Base-by-base conservation (phyloP, 2,888 invertebrate species). In the Agapetus fuscipes region DNA sequence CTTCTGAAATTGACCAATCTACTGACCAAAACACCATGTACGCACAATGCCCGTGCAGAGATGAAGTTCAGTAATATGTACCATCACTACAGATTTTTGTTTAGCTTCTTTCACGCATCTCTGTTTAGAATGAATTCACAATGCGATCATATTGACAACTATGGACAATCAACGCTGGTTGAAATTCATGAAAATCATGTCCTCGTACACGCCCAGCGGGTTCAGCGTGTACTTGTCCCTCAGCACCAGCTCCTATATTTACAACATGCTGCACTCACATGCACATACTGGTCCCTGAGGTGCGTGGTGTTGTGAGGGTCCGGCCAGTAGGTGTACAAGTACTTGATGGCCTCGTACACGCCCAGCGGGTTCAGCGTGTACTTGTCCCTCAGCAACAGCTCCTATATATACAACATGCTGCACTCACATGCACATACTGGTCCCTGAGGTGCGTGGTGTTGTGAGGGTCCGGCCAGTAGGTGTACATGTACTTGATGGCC, bases 301-400 rank as follows among this genome's bases (percentile, higher is more conserved):
- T 83, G 78, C 9, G 84, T 83, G n/a, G 71, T 73, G 56, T 93
- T 91, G 49, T 74, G 74, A 3, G 89, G 88, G 63, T 91, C 91
- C 0, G 94, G 93, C 77, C 91, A 93, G 58, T 87, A 91, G 0
- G 93, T 94, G 61, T 95, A 95, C 83, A 91, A 90, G 55, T 91
- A 93, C 42, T 85, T 83, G 37, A 95, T 82, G 1, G 95, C 94
- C 54, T 90, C 83, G 54, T 81, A 89, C 14, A 90, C 83, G 0
- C 93, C 94, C 52, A 83, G 78, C 0, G 85, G 83, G 69, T 95
- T 95, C 43, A 93, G 61, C 0, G 95, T 93, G 58, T 94, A 95
- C 64, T 95, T 95, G 63, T 93, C 94, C 9, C 85, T 76, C 25
- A 83, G 71, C 2, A 93, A 88, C 50, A 91, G 69, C 57, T 93